Base-by-base conservation (phyloP, 2,888 invertebrate species). In the Fissipunctia ypsillon region DNA sequence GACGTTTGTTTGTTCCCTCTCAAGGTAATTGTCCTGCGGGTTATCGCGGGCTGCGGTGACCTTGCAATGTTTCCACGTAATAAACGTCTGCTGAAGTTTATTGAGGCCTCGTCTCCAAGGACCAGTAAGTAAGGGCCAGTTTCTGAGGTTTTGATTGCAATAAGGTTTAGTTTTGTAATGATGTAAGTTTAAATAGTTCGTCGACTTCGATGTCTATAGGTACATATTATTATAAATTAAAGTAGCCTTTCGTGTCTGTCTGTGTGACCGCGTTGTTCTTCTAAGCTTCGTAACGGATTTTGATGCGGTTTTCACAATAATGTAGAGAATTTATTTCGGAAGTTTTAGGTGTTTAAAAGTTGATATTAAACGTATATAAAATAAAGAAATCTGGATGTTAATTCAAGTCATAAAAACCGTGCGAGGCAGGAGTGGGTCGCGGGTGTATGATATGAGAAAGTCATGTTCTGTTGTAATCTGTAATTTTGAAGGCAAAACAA, bases 21-120 rank as follows among this genome's bases (percentile, higher is more conserved):
- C 83, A 81, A 86, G 83, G 86, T 84, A 76, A 48, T 77, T 83
- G 86, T 87, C 87, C 87, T 82, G 80, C 2, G 78, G 87, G 87
- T 87, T 87, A 87, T 87, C 87, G 35, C 35, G 4, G 60, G 1
- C 48, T 22, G 69, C 43, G 43, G 14, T 83, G 81, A 86, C 87
- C 87, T 86, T 82, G 81, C 61, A 64, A 69, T 66, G 65, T 77
- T 78, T 80, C 84, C 82, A 84, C 64, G 76, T 78, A 28, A 72
- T 84, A 70, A 83, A 82, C 12, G 69, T 71, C 81, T 72, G 50
- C 9, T 35, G 22, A n/a, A 73, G 22, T 78, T 81, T 70, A 78
- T 73, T 61, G 63, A 28, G 19, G 56, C 48, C 48, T 45, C 14
- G 65, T 35, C 71, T 69, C 52, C 12, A 57, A 67, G 60, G 82